Evolutionary conservation across 1,140 invertebrate genomes (phyloP), one percentile per base, ranked within the genome.

Genomic region (Nilaparvata lugens): DNA sequence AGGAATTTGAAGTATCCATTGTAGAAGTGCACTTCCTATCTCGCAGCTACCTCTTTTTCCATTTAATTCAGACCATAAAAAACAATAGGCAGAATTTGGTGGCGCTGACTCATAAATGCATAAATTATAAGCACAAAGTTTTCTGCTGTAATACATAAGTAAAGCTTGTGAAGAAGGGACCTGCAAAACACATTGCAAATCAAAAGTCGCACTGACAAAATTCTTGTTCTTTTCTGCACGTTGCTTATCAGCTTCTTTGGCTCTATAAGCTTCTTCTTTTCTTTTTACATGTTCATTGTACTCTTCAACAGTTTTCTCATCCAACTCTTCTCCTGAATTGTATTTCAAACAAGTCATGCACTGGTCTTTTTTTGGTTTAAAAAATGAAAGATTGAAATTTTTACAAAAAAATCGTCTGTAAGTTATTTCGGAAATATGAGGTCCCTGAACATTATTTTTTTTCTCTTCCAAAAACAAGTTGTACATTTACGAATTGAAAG

Each of bases 111-210:
- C 63, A 56, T 67, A 66, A 51, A 67, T 58, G 23, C 61, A 66
- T 19, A 67, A 66, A 43, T 69, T 69, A 56, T 67, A 67, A 9
- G 38, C 19, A 60, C 61, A 66, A 38, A 66, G 11, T 62, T 68
- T 69, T 52, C 59, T 55, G 16, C 60, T 63, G 54, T 68, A 70
- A 56, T 69, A 69, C 48, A 69, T 31, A 31, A 6, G 56, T 11
- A 58, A 63, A 53, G 64, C 63, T 2, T 61, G 60, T n/a, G 58
- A 60, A 31, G 31, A 65, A 2, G 64, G 66, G 7, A 69, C 59
- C 51, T 67, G 66, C 3, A 68, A 54, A 31, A 68, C 64, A 53
- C 62, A 64, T 58, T 67, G 67, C 40, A 67, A 62, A 60, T 64
- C 64, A 51, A 68, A 68, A 6, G 45, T 64, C 13, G 35, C 56